Base-by-base conservation (phyloP, 2,888 invertebrate genomes). In the Rhingia rostrata region DNA sequence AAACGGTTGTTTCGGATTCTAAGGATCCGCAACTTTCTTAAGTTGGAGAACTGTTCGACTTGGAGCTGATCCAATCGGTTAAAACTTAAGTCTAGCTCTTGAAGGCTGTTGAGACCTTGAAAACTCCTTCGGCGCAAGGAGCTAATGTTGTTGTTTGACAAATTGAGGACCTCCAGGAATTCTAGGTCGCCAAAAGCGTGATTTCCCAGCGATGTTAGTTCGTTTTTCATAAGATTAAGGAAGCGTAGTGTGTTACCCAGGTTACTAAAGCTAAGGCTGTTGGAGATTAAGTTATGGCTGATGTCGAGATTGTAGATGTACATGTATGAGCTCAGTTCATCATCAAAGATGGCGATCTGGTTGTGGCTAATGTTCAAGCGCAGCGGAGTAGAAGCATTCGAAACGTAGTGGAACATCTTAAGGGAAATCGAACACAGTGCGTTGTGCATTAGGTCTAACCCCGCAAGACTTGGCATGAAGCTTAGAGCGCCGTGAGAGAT, bases 381-480 rank as follows among this genome's bases (percentile, higher is more conserved):
- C 87, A 97, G 93, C 33, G 95, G 94, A 51, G 93, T 92, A 84
- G 94, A 94, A 4, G 93, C 91, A 86, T 93, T 93, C 5, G 95
- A 95, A 33, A 95, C 93, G 89, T 95, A 95, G 83, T 93, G 92
- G 88, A 96, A 95, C 66, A 93, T 93, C 88, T 93, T 93, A 87
- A 95, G 91, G 14, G 94, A 94, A 87, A 97, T 93, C 84, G 93
- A 93, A 30, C 94, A 94, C 64, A 97, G 92, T 87, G 94, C 93
- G 90, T 97, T 97, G 88, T 94, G 94, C 91, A 96, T 96, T 81
- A 97, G 92, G 90, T 97, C 97, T 73, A 98, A 92, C 88, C 95
- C 94, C 86, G 95, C 94, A 87, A 98, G 92, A 89, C 94, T 94
- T 30, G 95, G 95, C 88, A 97, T 92, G 89, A 96, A 95, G 72